Conservation (phyloP, 1,140 invertebrate species). For the Diorhabda carinulata region DNA sequence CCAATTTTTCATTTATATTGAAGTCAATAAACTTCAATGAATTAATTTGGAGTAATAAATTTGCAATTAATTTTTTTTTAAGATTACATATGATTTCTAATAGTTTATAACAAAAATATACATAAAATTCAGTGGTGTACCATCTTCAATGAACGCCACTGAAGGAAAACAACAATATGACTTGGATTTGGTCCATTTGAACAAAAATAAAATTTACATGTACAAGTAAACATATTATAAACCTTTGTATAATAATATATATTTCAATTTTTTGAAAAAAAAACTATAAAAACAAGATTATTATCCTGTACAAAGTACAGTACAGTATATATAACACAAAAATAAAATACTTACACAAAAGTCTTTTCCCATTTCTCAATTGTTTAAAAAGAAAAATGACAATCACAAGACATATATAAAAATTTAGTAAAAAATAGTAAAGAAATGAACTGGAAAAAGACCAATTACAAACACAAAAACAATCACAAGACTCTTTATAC, state of each 20-base stretch:
- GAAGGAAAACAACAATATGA: background rate
- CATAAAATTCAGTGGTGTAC: background rate
- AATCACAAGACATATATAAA: too few species aligned
- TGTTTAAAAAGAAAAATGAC: background rate
- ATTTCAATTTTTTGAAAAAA: conserved; percentile 11
- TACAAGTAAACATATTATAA: background rate
- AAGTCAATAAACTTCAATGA: too few species aligned
- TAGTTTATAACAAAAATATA: conserved; percentile 11
- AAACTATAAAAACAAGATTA: conserved; percentile 8
- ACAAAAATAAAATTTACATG: background rate
- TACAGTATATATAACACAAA: background rate
- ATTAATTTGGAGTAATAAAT: too few species aligned
- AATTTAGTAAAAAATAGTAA: too few species aligned
- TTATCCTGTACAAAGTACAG: conserved; percentile 16
- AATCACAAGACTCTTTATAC: too few species aligned
- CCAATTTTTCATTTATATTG: background rate
- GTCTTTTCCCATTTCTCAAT: background rate
- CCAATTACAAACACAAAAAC: too few species aligned
- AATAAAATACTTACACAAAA: conserved; percentile 3
- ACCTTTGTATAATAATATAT: conserved; percentile 1
- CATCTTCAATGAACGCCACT: too few species aligned
- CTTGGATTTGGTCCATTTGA: conserved; percentile 15
- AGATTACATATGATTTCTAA: too few species aligned
- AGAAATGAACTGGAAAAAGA: too few species aligned
- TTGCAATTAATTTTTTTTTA: too few species aligned